Percentiles rank a stretch among this genome's conserved stretches.
Evolutionary conservation across 2,888 invertebrate species (phyloP).

Genomic region (Tenthredo amoena): DNA sequence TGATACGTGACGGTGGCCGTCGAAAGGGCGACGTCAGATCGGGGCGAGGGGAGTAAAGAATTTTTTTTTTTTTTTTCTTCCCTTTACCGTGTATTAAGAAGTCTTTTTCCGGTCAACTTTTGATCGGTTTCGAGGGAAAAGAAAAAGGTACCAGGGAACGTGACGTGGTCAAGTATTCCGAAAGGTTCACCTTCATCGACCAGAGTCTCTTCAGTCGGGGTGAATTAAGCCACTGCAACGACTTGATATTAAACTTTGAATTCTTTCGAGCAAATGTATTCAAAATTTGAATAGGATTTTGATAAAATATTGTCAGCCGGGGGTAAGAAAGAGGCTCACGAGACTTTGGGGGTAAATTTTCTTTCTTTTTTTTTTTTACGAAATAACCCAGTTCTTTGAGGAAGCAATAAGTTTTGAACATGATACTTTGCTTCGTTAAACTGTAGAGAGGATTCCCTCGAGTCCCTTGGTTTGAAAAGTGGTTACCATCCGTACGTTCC

Average conservation of each 20-base stretch:
- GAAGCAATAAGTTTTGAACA: slow-evolving; percentile 10
- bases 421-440: slow-evolving; percentile 42
- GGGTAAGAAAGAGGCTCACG: not conserved
- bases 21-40: not conserved
- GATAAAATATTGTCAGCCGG: not conserved
- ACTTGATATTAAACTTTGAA: not conserved
- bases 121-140: not conserved
- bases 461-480: slow-evolving; percentile 24
- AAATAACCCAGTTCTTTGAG: slow-evolving; percentile 4
- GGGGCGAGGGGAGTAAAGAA: not conserved
- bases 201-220: too few species aligned
- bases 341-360: not conserved
- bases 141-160: not conserved
- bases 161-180: slow-evolving; percentile 17
- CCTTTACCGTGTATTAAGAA: not conserved
- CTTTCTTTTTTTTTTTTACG: not conserved
- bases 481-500: slow-evolving; percentile 14
- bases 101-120: slow-evolving; percentile 3
- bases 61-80: not conserved
- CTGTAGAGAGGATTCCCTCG: not conserved
- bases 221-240: not conserved
- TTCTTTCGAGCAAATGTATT: too few species aligned
- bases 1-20: slow-evolving; percentile 10
- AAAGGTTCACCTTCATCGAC: not conserved
- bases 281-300: not conserved